phyloP scores from a whole-genome alignment of 2,797 vertebrate genomes.

The Myripristis murdjan region DNA sequence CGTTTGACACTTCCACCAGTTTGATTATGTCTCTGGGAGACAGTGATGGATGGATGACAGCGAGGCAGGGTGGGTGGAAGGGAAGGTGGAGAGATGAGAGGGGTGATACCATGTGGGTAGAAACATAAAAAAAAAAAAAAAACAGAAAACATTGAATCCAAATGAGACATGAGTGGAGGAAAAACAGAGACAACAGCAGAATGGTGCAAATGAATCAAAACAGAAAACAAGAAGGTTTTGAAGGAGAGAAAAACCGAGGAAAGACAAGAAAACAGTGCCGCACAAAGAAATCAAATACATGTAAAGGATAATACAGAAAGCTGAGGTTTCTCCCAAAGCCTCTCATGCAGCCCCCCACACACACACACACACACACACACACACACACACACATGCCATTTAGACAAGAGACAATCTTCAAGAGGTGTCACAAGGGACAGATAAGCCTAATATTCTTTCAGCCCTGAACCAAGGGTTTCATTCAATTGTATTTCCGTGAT shows the following conservation, averaged over 20 bases:
- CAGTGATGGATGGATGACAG: conserved; percentile 44
- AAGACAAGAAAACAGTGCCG: conserved; percentile 39
- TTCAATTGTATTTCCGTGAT: no score
- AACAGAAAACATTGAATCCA: conserved; percentile 57
- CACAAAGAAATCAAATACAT: conserved; percentile 41
- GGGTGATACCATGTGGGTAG: conserved; percentile 72
- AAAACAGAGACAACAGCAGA: conserved; percentile 19
- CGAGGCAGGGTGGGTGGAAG: neutral
- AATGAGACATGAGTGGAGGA: conserved; percentile 34
- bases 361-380: no score
- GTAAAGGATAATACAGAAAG: neutral
- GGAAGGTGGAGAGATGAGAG: conserved; percentile 21
- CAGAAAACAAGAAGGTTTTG: conserved; percentile 9
- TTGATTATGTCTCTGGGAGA: conserved; percentile 95
- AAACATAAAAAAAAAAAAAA: no score
- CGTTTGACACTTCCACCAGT: conserved; percentile 97
- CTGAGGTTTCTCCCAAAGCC: neutral
- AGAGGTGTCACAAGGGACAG: neutral
- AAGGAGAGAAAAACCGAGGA: conserved; percentile 20
- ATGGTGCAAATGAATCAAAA: conserved; percentile 30
- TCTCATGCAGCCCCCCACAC: no score
- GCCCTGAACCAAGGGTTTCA: no score
- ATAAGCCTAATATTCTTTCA: neutral
- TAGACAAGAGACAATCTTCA: neutral
- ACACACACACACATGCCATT: conserved; percentile 5